These are phyloP conservation scores for Poliocrania exsul DNA, from an alignment of 2,797 vertebrate genomes.

Conservation along the genomic window DNA sequence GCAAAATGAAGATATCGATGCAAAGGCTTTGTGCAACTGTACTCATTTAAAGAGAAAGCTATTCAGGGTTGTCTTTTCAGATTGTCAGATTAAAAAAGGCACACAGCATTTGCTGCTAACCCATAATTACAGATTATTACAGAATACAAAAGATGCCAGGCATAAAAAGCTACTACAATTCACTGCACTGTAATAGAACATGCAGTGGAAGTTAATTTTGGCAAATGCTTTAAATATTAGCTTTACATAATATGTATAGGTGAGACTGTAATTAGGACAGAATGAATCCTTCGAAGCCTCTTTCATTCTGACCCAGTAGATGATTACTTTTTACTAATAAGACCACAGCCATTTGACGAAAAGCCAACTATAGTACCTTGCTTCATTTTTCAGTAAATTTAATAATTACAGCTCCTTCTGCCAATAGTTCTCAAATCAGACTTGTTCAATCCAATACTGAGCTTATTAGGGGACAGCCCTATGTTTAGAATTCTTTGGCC, in stretches of 20 bases:
- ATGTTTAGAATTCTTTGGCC: conserved; percentile 79
- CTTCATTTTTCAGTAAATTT: conserved; percentile 80
- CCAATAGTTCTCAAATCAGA: conserved; percentile 81
- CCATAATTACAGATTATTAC: conserved; percentile 84
- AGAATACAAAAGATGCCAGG: conserved; percentile 79
- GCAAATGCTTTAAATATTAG: conserved; percentile 85
- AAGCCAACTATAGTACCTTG: conserved; percentile 80
- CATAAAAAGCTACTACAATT: conserved; percentile 79
- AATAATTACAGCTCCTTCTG: conserved; percentile 82
- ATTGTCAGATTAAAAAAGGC: conserved; percentile 82
- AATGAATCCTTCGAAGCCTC: conserved; percentile 77
- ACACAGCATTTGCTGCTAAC: conserved; percentile 79
- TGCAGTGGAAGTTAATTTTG: conserved; percentile 82
- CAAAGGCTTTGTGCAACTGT: conserved; percentile 69
- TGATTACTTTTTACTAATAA: conserved; percentile 82
- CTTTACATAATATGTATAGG: conserved; percentile 81
- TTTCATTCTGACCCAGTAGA: conserved; percentile 78
- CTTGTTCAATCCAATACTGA: conserved; percentile 82
- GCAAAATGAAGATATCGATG: conserved; percentile 74
- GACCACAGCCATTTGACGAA: conserved; percentile 80
- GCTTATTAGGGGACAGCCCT: conserved; percentile 78
- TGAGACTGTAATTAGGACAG: conserved; percentile 83
- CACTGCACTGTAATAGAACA: conserved; percentile 77
- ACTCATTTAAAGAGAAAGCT: conserved; percentile 77
- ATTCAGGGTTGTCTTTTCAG: conserved; percentile 83